A percentile compares a stretch with the other conserved stretches of the same genome.
Conservation (phyloP, 2,797 vertebrate genomes). For the Basileuterus tristriatus region DNA sequence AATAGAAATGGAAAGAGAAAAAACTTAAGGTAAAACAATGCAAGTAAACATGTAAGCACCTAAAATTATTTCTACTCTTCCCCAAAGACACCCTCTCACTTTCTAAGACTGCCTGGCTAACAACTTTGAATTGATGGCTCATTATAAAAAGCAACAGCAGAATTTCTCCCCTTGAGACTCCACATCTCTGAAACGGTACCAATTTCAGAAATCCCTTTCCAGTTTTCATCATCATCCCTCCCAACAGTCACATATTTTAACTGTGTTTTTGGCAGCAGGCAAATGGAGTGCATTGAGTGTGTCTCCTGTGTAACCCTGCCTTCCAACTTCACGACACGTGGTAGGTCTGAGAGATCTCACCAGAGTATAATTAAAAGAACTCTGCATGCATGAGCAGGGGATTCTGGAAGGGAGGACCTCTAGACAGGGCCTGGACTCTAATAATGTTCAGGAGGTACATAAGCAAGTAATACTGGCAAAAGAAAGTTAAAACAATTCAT, state of each 20-base stretch:
- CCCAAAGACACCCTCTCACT: not conserved
- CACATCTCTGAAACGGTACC: not conserved
- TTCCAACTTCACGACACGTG: not conserved
- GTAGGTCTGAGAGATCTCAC: not conserved
- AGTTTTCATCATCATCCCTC: not conserved
- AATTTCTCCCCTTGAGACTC: not conserved
- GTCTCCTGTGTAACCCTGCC: not conserved
- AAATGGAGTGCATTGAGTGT: not conserved
- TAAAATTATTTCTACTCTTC: not conserved
- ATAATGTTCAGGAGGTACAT: not conserved
- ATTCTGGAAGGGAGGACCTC: conserved; percentile 4
- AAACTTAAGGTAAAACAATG: not conserved
- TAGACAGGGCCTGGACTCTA: not conserved
- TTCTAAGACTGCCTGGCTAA: not conserved
- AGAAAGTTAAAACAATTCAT: not conserved
- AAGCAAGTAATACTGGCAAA: conserved; percentile 2
- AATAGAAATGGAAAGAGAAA: not conserved
- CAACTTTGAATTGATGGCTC: not conserved
- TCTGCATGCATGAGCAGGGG: not conserved
- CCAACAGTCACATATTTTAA: not conserved
- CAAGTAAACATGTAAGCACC: not conserved
- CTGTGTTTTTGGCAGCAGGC: conserved; percentile 12
- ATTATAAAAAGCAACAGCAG: conserved; percentile 2
- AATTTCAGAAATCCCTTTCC: not conserved
- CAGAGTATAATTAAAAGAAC: not conserved